Percentiles rank a stretch among this genome's conserved stretches.
These are phyloP conservation scores for Mus pahari DNA, from an alignment of 2,113 vertebrate genomes.

Conservation along the genomic window DNA sequence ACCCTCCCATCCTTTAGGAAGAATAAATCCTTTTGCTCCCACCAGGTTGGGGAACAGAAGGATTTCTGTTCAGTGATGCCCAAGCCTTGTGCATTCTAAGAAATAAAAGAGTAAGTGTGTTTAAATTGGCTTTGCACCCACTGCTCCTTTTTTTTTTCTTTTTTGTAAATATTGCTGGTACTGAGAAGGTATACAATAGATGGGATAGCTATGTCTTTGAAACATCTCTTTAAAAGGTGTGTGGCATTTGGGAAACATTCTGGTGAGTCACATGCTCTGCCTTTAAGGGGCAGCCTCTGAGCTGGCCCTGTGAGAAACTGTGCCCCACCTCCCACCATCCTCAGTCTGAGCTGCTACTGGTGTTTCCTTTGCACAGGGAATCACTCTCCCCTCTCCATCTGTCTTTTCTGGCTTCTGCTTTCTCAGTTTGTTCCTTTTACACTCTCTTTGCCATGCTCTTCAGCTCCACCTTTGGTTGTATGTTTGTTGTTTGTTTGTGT, in stretches of 20 bases:
- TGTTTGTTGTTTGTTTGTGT: not conserved
- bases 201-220: not conserved
- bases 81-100: not conserved
- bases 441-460: not conserved
- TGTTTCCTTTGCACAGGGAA: not conserved
- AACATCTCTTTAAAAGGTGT: not conserved
- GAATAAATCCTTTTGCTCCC: constrained; percentile 36
- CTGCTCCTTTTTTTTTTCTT: not conserved
- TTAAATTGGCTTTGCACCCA: not conserved
- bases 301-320: not conserved
- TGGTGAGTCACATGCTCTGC: not conserved
- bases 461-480: not conserved
- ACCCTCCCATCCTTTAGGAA: constrained; percentile 12
- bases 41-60: not conserved
- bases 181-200: not conserved
- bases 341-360: not conserved
- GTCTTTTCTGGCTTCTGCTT: not conserved
- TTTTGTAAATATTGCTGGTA: not conserved
- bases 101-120: constrained; percentile 35
- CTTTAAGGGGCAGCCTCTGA: not conserved
- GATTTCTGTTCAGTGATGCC: constrained; percentile 54
- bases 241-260: not conserved
- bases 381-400: not conserved
- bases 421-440: not conserved
- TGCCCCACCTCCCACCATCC: too few species aligned